Conservation (phyloP, 2,113 vertebrate species). For the Anolis carolinensis region DNA sequence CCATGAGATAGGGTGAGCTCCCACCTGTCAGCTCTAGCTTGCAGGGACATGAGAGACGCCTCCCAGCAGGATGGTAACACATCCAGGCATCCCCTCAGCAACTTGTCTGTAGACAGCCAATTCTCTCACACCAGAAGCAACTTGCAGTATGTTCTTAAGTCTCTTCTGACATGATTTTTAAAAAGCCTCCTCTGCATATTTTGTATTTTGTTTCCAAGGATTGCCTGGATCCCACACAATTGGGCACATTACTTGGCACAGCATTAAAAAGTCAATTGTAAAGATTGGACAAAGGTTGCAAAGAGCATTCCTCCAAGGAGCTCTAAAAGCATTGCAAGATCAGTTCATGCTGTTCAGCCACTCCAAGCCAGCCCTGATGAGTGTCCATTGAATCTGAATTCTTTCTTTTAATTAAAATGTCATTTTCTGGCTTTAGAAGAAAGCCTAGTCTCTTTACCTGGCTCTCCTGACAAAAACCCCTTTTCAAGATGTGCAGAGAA, state of each 20-base stretch:
- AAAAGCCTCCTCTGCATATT: background rate
- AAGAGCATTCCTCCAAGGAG: background rate
- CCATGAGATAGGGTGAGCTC: no score
- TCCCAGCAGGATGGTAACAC: no score
- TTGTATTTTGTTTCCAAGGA: slow-evolving; percentile 47
- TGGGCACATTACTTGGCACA: slow-evolving; percentile 50
- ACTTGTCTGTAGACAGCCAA: no score
- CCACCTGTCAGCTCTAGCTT: no score
- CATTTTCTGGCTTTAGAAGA: background rate
- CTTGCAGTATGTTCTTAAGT: no score
- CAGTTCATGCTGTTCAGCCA: background rate
- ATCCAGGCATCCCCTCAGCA: no score
- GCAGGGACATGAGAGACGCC: no score
- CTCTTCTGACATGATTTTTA: no score
- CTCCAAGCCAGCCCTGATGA: background rate
- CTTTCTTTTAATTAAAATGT: background rate
- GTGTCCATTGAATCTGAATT: background rate
- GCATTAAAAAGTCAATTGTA: slow-evolving; percentile 61
- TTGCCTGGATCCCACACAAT: slow-evolving; percentile 35
- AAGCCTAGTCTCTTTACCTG: background rate
- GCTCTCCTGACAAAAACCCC: background rate
- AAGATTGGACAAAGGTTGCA: background rate
- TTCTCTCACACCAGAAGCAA: no score
- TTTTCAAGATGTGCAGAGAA: background rate
- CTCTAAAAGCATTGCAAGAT: background rate